phyloP scores from a whole-genome alignment of 2,888 invertebrate species.

The Magallana nippona region DNA sequence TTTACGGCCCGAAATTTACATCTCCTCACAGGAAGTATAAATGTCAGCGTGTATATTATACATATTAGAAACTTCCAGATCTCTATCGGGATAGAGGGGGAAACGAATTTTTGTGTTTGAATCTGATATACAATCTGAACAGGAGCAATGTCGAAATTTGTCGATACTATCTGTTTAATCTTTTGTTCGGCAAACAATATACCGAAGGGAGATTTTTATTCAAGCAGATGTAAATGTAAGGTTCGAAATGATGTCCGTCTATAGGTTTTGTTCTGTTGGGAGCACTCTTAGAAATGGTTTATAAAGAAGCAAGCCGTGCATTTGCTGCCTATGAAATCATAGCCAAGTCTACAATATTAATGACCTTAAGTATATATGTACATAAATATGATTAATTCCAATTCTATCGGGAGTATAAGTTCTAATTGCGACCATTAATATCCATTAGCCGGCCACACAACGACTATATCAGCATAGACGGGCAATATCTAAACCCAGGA shows the following conservation, averaged over 20 bases:
- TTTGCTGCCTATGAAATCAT: conserved; percentile 13
- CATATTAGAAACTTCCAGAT: background rate
- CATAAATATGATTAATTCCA: conserved; percentile 32
- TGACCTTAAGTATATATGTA: conserved; percentile 30
- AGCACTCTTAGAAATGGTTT: background rate
- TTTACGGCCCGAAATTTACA: conserved; percentile 24
- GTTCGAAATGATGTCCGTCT: background rate
- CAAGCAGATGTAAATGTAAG: conserved; percentile 20
- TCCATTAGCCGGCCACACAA: conserved; percentile 21
- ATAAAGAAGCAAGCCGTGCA: conserved; percentile 24
- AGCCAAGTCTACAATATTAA: conserved; percentile 24
- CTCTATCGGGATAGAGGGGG: background rate
- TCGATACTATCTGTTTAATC: conserved; percentile 25
- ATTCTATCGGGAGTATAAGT: conserved; percentile 13
- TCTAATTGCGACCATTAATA: conserved; percentile 32
- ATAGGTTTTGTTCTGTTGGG: background rate
- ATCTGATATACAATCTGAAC: conserved; percentile 1
- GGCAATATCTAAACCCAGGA: conserved; percentile 3
- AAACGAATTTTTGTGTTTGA: background rate
- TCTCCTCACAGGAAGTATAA: conserved; percentile 23
- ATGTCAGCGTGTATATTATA: conserved; percentile 16
- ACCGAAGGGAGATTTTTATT: background rate
- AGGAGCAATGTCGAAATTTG: conserved; percentile 20
- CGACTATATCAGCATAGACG: background rate
- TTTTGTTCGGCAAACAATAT: conserved; percentile 27